Evolutionary conservation across 2,888 invertebrate species (phyloP).

Genomic region (Electrophaes corylata): DNA sequence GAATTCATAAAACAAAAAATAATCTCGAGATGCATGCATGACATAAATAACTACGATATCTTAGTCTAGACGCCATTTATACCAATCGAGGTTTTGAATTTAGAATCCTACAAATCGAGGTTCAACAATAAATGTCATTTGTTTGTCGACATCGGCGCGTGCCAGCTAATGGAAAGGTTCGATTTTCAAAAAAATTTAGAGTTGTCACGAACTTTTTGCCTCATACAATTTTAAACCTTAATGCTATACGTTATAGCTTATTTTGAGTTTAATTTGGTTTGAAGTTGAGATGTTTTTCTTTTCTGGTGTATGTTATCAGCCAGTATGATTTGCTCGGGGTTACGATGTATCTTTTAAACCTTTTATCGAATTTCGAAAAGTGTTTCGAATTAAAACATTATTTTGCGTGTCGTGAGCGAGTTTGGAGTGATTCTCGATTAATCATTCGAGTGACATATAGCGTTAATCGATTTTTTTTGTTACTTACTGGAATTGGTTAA

Average conservation of each 20-base stretch:
- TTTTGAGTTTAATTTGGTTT: constrained; percentile 36
- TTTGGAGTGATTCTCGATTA: constrained; percentile 71
- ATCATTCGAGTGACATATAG: constrained; percentile 47
- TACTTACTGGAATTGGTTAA: too few species aligned
- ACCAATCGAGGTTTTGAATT: constrained; percentile 69
- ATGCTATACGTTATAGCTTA: constrained; percentile 32
- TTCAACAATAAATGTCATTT: constrained; percentile 70
- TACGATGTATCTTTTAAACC: constrained; percentile 71
- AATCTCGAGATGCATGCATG: constrained; percentile 39
- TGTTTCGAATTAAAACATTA: constrained; percentile 78
- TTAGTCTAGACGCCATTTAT: constrained; percentile 79
- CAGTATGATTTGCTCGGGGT: constrained; percentile 71
- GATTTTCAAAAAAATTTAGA: constrained; percentile 63
- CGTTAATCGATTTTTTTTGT: constrained; percentile 22
- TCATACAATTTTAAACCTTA: constrained; percentile 40
- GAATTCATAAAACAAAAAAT: background rate
- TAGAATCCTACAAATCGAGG: constrained; percentile 73
- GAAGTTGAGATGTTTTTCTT: constrained; percentile 40
- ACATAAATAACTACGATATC: constrained; percentile 44
- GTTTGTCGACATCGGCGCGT: constrained; percentile 77
- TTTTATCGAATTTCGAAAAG: constrained; percentile 70
- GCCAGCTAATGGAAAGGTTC: constrained; percentile 80
- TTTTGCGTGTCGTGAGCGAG: constrained; percentile 67
- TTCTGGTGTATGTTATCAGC: constrained; percentile 68
- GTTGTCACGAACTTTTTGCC: constrained; percentile 56